Conservation (phyloP, 2,797 vertebrate genomes). For the Rhadinocentrus ornatus region DNA sequence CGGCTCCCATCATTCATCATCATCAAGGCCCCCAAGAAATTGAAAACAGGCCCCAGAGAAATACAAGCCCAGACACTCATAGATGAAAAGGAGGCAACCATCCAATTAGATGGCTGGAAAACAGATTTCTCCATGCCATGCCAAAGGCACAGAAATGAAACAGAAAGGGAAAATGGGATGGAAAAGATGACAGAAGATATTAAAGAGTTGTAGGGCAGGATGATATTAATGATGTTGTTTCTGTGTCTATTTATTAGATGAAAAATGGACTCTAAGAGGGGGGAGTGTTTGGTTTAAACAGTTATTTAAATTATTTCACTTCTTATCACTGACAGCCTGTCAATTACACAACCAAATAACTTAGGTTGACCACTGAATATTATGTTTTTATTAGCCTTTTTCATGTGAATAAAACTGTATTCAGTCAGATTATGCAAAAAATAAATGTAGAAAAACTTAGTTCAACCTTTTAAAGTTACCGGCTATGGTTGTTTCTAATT, state of each 20-base stretch:
- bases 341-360: background rate
- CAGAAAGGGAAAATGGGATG: conserved; percentile 56
- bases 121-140: conserved; percentile 73
- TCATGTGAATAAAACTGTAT: conserved; percentile 3
- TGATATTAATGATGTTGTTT: conserved; percentile 44
- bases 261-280: conserved; percentile 29
- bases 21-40: conserved; percentile 80
- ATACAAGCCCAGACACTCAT: conserved; percentile 76
- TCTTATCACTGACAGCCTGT: conserved; percentile 31
- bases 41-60: conserved; percentile 81
- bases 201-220: conserved; percentile 46
- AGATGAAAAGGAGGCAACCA: conserved; percentile 79
- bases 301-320: conserved; percentile 22
- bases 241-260: conserved; percentile 41
- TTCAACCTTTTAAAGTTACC: conserved; percentile 1
- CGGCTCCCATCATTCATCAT: conserved; percentile 82
- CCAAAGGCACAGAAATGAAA: conserved; percentile 66
- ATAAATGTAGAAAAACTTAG: background rate
- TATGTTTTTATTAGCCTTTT: conserved; percentile 5
- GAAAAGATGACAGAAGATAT: conserved; percentile 75
- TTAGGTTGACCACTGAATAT: background rate
- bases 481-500: background rate
- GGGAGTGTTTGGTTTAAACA: conserved; percentile 26
- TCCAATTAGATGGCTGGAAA: conserved; percentile 83
- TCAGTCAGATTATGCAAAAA: background rate